phyloP scores from a whole-genome alignment of 1,140 invertebrate species.

The Trichogramma pretiosum region DNA sequence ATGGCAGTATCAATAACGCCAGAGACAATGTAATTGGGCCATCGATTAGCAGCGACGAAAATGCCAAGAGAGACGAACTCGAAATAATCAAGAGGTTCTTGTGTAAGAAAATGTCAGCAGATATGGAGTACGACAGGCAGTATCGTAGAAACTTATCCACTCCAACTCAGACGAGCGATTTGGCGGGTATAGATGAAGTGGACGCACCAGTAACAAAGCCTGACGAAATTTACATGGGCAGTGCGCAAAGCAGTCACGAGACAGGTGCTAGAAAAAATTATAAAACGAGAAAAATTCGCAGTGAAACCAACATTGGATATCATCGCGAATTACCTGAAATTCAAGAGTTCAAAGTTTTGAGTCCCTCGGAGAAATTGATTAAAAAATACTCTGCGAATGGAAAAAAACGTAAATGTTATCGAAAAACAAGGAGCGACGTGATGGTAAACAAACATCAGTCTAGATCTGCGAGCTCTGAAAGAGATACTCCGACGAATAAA shows the following conservation, averaged over 20 bases:
- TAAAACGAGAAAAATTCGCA: conserved; percentile 30
- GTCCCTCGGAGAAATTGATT: not conserved
- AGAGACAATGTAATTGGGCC: not conserved
- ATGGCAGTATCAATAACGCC: no score
- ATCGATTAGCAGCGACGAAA: not conserved
- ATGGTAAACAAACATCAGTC: conserved; percentile 18
- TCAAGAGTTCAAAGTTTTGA: no score
- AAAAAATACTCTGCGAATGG: conserved; percentile 11
- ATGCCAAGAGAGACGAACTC: conserved; percentile 21
- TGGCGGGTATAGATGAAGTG: no score
- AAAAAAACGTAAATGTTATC: conserved; percentile 31
- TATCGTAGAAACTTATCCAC: conserved; percentile 14
- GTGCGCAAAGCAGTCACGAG: no score
- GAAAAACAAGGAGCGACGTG: conserved; percentile 37
- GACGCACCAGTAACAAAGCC: no score
- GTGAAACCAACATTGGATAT: conserved; percentile 27
- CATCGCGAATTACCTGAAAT: conserved; percentile 15
- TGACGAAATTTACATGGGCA: no score
- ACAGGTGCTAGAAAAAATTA: conserved; percentile 19
- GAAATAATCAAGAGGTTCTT: conserved; percentile 26
- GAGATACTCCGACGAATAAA: conserved; percentile 6
- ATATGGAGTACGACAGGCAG: conserved; percentile 22
- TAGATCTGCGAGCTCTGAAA: conserved; percentile 20
- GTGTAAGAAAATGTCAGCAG: conserved; percentile 25
- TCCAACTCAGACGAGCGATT: no score